These are phyloP conservation scores for Actenoides hombroni DNA, from an alignment of 2,113 vertebrate species.

Conservation along the genomic window DNA sequence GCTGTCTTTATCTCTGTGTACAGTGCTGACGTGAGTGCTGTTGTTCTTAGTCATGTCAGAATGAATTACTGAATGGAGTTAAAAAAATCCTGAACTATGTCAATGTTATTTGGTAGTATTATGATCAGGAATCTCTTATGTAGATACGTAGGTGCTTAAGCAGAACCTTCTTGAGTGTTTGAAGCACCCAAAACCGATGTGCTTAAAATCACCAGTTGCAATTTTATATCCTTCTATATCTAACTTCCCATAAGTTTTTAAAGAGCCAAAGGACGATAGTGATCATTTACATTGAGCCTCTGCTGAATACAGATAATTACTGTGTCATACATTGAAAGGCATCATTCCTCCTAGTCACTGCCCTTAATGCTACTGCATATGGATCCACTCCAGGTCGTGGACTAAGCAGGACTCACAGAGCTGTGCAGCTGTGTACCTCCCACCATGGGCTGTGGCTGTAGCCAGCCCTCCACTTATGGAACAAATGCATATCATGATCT, in stretches of 20 bases:
- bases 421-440: not conserved
- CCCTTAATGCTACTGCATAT: not conserved
- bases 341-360: accelerated
- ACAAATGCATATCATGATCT: not conserved
- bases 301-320: not conserved
- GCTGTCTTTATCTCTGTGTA: not conserved
- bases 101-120: not conserved
- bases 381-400: not conserved
- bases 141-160: not conserved
- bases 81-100: not conserved
- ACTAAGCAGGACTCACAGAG: accelerated
- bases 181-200: not conserved
- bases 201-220: not conserved
- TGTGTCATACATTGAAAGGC: not conserved
- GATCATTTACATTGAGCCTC: not conserved
- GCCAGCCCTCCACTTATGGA: not conserved
- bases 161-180: not conserved
- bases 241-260: not conserved
- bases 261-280: not conserved
- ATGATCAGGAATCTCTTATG: not conserved
- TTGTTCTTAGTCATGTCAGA: not conserved
- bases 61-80: not conserved
- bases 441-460: not conserved
- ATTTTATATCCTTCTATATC: not conserved
- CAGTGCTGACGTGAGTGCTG: not conserved